A percentile compares a stretch with the other conserved stretches of the same genome.
These are phyloP conservation scores for Gisinianus flammeolus DNA, from an alignment of 2,888 invertebrate genomes.

Conservation along the genomic window DNA sequence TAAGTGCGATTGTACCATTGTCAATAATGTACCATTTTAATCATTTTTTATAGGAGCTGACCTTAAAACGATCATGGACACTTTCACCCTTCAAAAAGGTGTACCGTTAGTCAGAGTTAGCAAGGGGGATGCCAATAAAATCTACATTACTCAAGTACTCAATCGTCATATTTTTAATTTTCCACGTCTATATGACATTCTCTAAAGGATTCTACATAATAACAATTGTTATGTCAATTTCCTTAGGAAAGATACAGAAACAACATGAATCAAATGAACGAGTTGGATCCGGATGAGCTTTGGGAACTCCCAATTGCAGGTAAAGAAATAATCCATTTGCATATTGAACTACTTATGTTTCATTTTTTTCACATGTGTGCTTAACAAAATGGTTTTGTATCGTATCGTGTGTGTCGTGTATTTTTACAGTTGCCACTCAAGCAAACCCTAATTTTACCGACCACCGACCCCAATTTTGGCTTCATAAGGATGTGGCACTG, in stretches of 20 bases:
- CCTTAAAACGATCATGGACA: slow-evolving; percentile 56
- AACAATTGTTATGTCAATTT: neutral
- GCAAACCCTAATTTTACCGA: slow-evolving; percentile 23
- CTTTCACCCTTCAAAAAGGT: slow-evolving; percentile 55
- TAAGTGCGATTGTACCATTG: neutral
- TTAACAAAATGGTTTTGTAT: too few relatives aligned
- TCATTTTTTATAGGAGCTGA: slow-evolving; percentile 1
- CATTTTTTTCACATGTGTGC: too few relatives aligned
- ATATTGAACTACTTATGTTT: too few relatives aligned
- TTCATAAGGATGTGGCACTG: slow-evolving; percentile 26
- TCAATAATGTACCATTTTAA: neutral
- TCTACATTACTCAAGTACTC: slow-evolving; percentile 53
- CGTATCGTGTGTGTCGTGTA: too few relatives aligned
- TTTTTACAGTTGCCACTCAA: slow-evolving; percentile 34
- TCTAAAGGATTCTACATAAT: neutral
- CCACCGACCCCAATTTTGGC: slow-evolving; percentile 40
- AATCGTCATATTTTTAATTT: neutral
- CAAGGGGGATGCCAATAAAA: slow-evolving; percentile 26
- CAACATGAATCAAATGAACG: neutral
- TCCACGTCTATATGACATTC: neutral
- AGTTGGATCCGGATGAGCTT: slow-evolving; percentile 30
- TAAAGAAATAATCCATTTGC: too few relatives aligned
- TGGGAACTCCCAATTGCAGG: slow-evolving; percentile 45
- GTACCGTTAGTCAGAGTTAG: slow-evolving; percentile 54
- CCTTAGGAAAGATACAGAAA: slow-evolving; percentile 35